Percentiles rank a stretch among this genome's conserved stretches.
Conservation (phyloP, 2,113 vertebrate genomes). For the Paradisaea rubra region DNA sequence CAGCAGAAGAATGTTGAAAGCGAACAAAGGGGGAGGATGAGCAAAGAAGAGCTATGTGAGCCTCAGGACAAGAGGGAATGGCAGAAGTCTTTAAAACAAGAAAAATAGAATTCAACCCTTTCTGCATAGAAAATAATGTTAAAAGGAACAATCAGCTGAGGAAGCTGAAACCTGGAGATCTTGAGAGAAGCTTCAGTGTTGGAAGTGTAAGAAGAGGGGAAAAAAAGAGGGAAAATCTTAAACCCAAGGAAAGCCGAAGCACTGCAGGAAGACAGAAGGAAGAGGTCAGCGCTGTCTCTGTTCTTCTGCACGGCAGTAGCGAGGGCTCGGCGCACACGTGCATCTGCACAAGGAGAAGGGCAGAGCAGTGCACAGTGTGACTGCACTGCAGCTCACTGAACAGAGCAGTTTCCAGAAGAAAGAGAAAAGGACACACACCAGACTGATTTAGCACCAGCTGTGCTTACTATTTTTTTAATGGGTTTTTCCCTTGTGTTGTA, state of each 20-base stretch:
- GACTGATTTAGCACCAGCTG: not conserved
- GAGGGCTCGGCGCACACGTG: accelerated
- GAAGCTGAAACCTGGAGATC: not conserved
- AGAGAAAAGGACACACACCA: not conserved
- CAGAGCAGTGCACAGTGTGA: not conserved
- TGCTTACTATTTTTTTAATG: not conserved
- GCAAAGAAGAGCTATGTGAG: not conserved
- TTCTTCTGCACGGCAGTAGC: accelerated
- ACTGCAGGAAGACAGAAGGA: not conserved
- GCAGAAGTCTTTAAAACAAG: not conserved
- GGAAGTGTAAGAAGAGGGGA: not conserved
- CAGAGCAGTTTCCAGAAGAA: not conserved
- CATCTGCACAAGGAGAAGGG: not conserved
- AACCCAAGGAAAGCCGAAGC: not conserved
- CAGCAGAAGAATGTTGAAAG: not conserved
- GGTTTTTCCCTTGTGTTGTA: not conserved
- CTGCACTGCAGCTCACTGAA: not conserved
- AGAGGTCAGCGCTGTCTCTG: not conserved
- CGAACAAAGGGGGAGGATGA: not conserved
- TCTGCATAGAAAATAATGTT: not conserved
- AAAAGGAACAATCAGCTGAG: not conserved
- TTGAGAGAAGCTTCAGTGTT: not conserved
- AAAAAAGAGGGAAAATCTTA: not conserved
- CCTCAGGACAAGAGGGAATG: not conserved
- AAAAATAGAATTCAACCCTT: not conserved